These are phyloP conservation scores for Drosophila macrothrix DNA, from an alignment of 2,888 invertebrate species.

Conservation along the genomic window DNA sequence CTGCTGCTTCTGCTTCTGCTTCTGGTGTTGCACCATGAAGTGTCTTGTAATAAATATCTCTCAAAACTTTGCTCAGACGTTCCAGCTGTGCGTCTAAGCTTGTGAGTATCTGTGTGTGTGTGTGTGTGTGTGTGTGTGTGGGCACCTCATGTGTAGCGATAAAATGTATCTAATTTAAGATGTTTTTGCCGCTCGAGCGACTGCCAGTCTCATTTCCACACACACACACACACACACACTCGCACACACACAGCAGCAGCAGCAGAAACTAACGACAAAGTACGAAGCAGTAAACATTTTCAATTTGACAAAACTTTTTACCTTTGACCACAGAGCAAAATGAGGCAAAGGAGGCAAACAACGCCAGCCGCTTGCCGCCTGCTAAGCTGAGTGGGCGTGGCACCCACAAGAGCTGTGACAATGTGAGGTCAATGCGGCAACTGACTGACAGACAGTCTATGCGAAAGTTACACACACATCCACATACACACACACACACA, in stretches of 20 bases:
- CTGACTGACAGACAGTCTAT: conserved; percentile 53
- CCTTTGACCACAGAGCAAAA: conserved; percentile 75
- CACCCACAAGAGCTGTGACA: conserved; percentile 51
- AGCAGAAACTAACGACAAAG: conserved; percentile 47
- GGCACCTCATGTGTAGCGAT: conserved; percentile 74
- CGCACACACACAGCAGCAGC: background rate
- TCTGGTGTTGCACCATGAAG: conserved; percentile 61
- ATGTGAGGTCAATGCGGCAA: conserved; percentile 79
- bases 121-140: conserved; percentile 11
- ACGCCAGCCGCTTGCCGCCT: background rate
- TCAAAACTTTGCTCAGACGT: conserved; percentile 64
- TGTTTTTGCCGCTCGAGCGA: conserved; percentile 76
- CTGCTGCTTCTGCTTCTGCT: conserved; percentile 19
- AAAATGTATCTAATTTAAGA: conserved; percentile 80
- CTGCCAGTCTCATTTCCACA: conserved; percentile 24
- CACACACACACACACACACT: background rate
- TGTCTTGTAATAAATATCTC: conserved; percentile 77
- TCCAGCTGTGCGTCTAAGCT: conserved; percentile 28
- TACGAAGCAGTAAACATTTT: conserved; percentile 78
- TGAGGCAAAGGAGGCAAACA: conserved; percentile 22
- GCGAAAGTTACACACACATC: conserved; percentile 27
- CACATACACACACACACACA: conserved; percentile 17
- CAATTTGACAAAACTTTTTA: conserved; percentile 80
- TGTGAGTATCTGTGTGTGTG: conserved; percentile 5
- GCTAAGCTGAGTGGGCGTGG: conserved; percentile 21